Conservation (phyloP, 2,113 vertebrate genomes). For the Gambusia affinis region DNA sequence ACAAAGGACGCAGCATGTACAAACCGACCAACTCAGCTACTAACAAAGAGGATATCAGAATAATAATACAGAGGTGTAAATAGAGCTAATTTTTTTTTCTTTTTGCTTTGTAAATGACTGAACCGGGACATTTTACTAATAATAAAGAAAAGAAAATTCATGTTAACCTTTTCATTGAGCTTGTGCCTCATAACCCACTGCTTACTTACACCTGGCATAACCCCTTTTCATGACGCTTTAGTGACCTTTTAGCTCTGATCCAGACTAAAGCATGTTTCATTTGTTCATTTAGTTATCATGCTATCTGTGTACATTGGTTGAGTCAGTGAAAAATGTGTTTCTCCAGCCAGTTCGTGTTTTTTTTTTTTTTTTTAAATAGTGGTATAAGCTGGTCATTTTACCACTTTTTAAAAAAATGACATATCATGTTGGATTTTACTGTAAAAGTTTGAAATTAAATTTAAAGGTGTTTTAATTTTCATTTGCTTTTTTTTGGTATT, state of each 20-base stretch:
- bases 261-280: conserved; percentile 81
- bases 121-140: conserved; percentile 83
- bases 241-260: conserved; percentile 74
- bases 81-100: conserved; percentile 90
- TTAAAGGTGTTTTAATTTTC: conserved; percentile 51
- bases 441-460: conserved; percentile 50
- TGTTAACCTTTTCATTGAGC: conserved; percentile 88
- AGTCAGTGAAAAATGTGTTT: conserved; percentile 48
- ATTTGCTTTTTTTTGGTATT: conserved; percentile 29
- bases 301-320: conserved; percentile 68
- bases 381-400: conserved; percentile 61
- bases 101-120: conserved; percentile 92
- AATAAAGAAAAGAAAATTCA: conserved; percentile 69
- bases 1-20: conserved; percentile 83
- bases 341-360: conserved; percentile 39
- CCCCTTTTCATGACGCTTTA: conserved; percentile 77
- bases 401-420: conserved; percentile 46
- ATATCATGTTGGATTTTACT: conserved; percentile 56
- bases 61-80: conserved; percentile 89
- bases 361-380: conserved; percentile 18
- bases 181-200: conserved; percentile 91
- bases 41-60: conserved; percentile 86
- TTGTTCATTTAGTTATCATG: conserved; percentile 77
- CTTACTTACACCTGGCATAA: conserved; percentile 90
- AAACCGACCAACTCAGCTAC: conserved; percentile 81